Conservation (phyloP, 2,888 invertebrate species). For the Trissolcus japonicus region DNA sequence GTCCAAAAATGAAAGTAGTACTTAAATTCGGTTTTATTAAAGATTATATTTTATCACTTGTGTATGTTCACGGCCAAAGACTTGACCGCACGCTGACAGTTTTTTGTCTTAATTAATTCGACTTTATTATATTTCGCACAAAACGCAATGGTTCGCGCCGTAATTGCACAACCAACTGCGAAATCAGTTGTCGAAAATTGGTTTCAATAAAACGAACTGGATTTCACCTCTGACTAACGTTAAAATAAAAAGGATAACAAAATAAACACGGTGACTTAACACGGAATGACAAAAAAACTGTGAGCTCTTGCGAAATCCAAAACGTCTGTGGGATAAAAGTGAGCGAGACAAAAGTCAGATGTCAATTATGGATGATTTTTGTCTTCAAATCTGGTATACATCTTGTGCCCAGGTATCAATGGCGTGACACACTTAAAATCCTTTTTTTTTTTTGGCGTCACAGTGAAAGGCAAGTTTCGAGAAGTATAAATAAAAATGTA, state of each 20-base stretch:
- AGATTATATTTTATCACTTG: too few relatives aligned
- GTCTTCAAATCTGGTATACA: slow-evolving; percentile 61
- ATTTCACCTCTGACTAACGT: slow-evolving; percentile 9
- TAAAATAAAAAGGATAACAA: too few relatives aligned
- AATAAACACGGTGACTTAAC: too few relatives aligned
- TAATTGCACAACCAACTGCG: slow-evolving; percentile 20
- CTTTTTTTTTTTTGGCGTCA: slow-evolving; percentile 41
- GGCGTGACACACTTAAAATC: slow-evolving; percentile 37
- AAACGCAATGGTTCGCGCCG: slow-evolving; percentile 2
- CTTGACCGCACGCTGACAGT: slow-evolving; percentile 9
- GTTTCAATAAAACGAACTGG: slow-evolving; percentile 15
- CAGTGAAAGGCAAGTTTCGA: slow-evolving; percentile 40
- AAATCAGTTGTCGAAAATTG: slow-evolving; percentile 22
- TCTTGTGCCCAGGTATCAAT: slow-evolving; percentile 31
- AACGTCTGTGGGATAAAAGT: slow-evolving; percentile 42
- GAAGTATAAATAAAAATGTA: slow-evolving; percentile 24
- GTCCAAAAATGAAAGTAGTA: too few relatives aligned
- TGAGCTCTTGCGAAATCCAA: slow-evolving; percentile 36
- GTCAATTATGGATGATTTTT: slow-evolving; percentile 67
- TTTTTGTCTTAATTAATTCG: slow-evolving; percentile 5
- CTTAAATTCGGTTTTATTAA: too few relatives aligned
- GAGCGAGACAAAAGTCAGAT: slow-evolving; percentile 62
- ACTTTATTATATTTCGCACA: slow-evolving; percentile 16
- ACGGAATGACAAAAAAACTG: too few relatives aligned
- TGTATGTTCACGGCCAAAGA: too few relatives aligned